Conservation (phyloP, 2,113 vertebrate genomes). For the Spizaetus ornatus region DNA sequence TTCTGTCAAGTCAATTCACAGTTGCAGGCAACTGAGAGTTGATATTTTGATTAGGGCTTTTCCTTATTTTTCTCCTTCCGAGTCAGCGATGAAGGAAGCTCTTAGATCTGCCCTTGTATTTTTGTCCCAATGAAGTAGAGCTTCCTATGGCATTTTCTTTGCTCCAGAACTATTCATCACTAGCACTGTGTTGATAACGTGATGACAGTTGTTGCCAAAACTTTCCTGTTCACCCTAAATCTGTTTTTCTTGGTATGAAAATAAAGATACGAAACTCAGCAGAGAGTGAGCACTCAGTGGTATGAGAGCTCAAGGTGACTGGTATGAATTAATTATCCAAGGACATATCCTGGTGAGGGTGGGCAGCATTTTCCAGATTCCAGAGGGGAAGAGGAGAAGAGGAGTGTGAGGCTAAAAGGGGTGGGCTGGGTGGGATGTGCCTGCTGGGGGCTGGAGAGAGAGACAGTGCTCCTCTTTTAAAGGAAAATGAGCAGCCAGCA, state of each 20-base stretch:
- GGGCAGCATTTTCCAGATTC: conserved; percentile 71
- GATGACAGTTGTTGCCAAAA: conserved; percentile 72
- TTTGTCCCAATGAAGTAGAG: conserved; percentile 7
- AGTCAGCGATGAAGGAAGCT: conserved; percentile 5
- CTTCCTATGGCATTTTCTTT: conserved; percentile 37
- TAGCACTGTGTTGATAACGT: conserved; percentile 59
- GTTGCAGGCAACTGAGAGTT: background rate
- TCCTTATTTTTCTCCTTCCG: background rate
- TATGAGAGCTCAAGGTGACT: conserved; percentile 48
- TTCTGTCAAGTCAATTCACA: background rate
- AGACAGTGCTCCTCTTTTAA: conserved; percentile 48
- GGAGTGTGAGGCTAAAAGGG: background rate
- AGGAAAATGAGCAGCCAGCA: conserved; percentile 76
- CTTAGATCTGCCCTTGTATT: conserved; percentile 3
- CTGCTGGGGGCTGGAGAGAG: conserved; percentile 46
- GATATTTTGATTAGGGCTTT: conserved; percentile 15
- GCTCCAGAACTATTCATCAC: conserved; percentile 53
- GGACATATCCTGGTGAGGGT: background rate
- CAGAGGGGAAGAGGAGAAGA: conserved; percentile 14
- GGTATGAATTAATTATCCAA: conserved; percentile 45
- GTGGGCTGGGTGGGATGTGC: background rate
- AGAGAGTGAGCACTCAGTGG: background rate
- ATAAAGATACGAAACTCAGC: conserved; percentile 20
- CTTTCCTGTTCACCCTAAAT: conserved; percentile 60
- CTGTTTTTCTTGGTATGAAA: conserved; percentile 50